Conservation (phyloP, 2,797 vertebrate species). For the Sebastes steindachneri region DNA sequence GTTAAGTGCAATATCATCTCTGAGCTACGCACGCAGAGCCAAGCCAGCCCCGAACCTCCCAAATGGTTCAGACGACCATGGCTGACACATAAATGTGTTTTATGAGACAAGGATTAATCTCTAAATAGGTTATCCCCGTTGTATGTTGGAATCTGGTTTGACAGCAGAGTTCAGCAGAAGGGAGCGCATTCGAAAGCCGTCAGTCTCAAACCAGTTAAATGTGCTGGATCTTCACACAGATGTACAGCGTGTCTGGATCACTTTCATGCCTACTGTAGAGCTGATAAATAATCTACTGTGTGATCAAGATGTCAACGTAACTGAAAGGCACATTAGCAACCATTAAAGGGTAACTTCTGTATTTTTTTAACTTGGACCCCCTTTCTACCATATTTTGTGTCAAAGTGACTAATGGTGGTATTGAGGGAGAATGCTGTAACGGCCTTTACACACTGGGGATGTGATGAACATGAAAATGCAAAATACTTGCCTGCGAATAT, state of each 20-base stretch:
- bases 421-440: background rate
- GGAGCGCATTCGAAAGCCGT: slow-evolving; percentile 40
- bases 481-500: too few relatives aligned
- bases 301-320: background rate
- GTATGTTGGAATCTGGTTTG: slow-evolving; percentile 29
- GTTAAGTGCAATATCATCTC: slow-evolving; percentile 66
- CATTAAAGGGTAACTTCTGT: background rate
- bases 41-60: slow-evolving; percentile 12
- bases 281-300: background rate
- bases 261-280: background rate
- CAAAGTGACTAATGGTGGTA: background rate
- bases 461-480: too few relatives aligned
- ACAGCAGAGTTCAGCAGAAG: slow-evolving; percentile 32
- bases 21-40: slow-evolving; percentile 6
- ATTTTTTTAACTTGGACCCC: background rate
- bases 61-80: slow-evolving; percentile 18
- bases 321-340: background rate
- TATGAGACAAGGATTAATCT: slow-evolving; percentile 72
- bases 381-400: background rate
- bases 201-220: slow-evolving; percentile 22
- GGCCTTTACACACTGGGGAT: too few relatives aligned
- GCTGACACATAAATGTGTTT: slow-evolving; percentile 64
- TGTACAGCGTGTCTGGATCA: background rate
- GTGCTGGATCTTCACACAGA: slow-evolving; percentile 10
- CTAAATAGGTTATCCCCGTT: slow-evolving; percentile 64